Base-by-base conservation (phyloP, 2,113 vertebrate species). In the Phylloscopus trochilus region DNA sequence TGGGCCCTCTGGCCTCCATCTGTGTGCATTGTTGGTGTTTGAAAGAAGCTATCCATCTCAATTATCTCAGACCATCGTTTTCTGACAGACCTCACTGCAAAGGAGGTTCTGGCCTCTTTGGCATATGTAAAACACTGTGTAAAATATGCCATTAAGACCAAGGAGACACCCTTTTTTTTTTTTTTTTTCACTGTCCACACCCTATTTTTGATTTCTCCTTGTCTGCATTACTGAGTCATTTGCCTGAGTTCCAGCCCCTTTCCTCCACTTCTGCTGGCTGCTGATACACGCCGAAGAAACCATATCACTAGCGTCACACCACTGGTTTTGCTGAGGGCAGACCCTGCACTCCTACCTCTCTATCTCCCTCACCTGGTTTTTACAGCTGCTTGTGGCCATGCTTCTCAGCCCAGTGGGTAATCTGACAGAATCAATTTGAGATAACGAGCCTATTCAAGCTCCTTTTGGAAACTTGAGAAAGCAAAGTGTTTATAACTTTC, bases 271-370 rank as follows among this genome's bases (percentile, higher is more conserved):
- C 8, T 0, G 0, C 13, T 75, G 47, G 8, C 9, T 67, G 58
- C 31, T 0, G 0, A 22, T 7, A 19, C 3, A 15, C 0, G 0
- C 24, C 6, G 22, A 37, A 60, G 14, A 43, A 90, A 44, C 0
- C 0, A 2, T 26, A 28, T 11, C 21, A 30, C 30, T 30, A 30
- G 7, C 20, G 35, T n/a, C n/a, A 47, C 0, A 1, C 7, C 1
- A 0, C 15, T 63, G 62, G 14, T 68, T 86, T 86, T 77, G 18
- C 37, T 56, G 24, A 58, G 19, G 28, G 31, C 24, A 58, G 41
- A 76, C 10, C 4, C 30, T 41, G 5, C 0, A 1, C 16, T 79
- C 27, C 47, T 20, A n/a, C 8, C 3, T 35, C 30, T 89, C 28
- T 86, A 7, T 47, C n/a, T 15, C 6, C 3, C 11, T 77, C 13